Evolutionary conservation across 23 tunicate species (phyloP), one percentile per base, ranked within the genome.

Genomic region (Halocynthia aurantium): DNA sequence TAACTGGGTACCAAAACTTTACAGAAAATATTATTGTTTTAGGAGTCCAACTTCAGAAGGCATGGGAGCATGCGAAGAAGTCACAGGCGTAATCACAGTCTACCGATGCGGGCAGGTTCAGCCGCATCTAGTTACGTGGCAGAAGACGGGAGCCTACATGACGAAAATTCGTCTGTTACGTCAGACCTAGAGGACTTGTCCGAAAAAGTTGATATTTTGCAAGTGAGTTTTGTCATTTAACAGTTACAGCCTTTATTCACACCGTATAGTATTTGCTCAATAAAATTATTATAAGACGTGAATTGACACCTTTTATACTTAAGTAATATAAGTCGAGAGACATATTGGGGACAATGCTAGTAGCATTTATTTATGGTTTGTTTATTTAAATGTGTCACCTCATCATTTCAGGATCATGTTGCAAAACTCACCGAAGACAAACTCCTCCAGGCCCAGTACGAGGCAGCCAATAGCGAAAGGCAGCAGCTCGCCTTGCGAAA

Each of bases 151-250:
- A 74, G 56, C 56, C 17, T 74, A 54, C 55, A 54, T 8, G 85
- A 76, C 53, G 92, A 92, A 15, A 72, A 88, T 8, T 83, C 87
- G 50, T 73, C 92, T 0, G 81, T 82, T 50, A 78, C 92, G 19
- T 86, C 98, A 0, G 97, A 91, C 8, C 64, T 62, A 71, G 98
- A 92, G n/a, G 92, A 92, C 60, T 77, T 92, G 51, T 79, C 88
- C 6, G 98, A 92, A 73, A 86, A 86, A 82, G 81, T 92, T 22
- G 98, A 92, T 44, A 78, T 71, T 60, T 56, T 92, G 40, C 86
- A 92, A 79, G 98, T 92, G 67, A 15, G 31, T 76, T 2, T 50
- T 66, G 10, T 58, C 63, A 58, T 58, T 58, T 58, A 58, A 2
- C 31, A 11, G 6, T 65, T 0, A 2, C 22, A 5, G 70, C 70